A percentile compares a stretch with the other conserved stretches of the same genome.
phyloP scores from a whole-genome alignment of 2,113 vertebrate species.

The Cyprinodon tularosa region DNA sequence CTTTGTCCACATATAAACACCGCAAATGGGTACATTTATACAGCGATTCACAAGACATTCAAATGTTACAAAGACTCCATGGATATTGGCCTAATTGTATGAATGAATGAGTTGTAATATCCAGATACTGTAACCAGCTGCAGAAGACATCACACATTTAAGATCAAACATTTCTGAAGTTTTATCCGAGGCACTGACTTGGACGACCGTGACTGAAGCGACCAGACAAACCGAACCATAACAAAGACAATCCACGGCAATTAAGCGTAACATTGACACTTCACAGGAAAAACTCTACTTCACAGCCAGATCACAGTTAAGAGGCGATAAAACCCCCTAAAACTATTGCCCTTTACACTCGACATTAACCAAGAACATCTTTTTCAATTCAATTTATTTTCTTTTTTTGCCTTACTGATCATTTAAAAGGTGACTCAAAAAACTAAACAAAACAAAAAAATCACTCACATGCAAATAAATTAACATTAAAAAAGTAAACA shows the following conservation, averaged over 20 bases:
- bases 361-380: slow-evolving; percentile 54
- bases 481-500: slow-evolving; percentile 74
- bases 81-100: slow-evolving; percentile 1
- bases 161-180: slow-evolving; percentile 38
- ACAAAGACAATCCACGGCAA: slow-evolving; percentile 56
- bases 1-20: slow-evolving; percentile 76
- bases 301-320: slow-evolving; percentile 26
- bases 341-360: slow-evolving; percentile 33
- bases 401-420: slow-evolving; percentile 22
- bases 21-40: slow-evolving; percentile 75
- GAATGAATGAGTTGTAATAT: slow-evolving; percentile 20
- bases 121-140: slow-evolving; percentile 35
- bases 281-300: slow-evolving; percentile 34
- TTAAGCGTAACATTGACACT: slow-evolving; percentile 35
- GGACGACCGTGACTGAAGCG: slow-evolving; percentile 33
- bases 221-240: slow-evolving; percentile 38
- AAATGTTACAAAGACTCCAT: slow-evolving; percentile 58
- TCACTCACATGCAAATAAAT: slow-evolving; percentile 76
- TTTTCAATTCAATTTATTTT: slow-evolving; percentile 11
- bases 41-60: slow-evolving; percentile 58
- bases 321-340: slow-evolving; percentile 36
- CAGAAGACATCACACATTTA: slow-evolving; percentile 48
- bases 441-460: slow-evolving; percentile 10
- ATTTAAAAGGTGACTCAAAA: slow-evolving; percentile 48
- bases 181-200: slow-evolving; percentile 65